Base-by-base conservation (phyloP, 2,113 vertebrate species). In the Zeus faber region DNA sequence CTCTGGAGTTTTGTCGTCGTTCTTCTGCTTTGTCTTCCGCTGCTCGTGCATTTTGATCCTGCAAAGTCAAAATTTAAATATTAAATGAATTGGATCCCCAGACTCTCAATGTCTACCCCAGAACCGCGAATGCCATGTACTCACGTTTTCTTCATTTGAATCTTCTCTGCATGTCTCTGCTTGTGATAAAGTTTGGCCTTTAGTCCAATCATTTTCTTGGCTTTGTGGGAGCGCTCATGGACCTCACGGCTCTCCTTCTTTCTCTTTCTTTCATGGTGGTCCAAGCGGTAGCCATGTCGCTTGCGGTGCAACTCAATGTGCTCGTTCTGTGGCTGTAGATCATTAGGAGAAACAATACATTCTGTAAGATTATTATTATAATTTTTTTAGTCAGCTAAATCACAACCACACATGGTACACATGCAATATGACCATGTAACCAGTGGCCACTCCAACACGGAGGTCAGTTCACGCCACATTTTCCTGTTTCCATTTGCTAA, bases 111-210 rank as follows among this genome's bases (percentile, higher is more conserved):
- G n/a, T n/a, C n/a, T n/a, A n/a, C n/a, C n/a, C n/a, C n/a, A n/a
- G n/a, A n/a, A n/a, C n/a, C n/a, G n/a, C n/a, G n/a, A n/a, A n/a
- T n/a, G n/a, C n/a, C n/a, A n/a, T n/a, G 6, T 21, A 93, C 95
- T 93, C 72, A 98, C 97, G 96, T 98, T 77, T 98, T 99, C 80
- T 98, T 98, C 94, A 99, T 98, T 81, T 99, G 97, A 79, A 98
- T 95, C 88, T 99, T 99, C 85, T 98, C 97, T 0, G 95, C 89
- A 8, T 98, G 95, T 47, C 95, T 93, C 86, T 98, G 95, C 67
- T 96, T 98, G 77, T 98, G 94, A 79, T 98, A 99, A 3, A 99
- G 89, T 80, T 98, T 99, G 74, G 97, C 97, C 81, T 99, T 99
- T 69, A 99, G 69, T 17, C 96, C 96, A 2, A 98, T 98, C 87